These are phyloP conservation scores for Agapostemon virescens DNA, from an alignment of 2,888 invertebrate genomes.

Conservation along the genomic window DNA sequence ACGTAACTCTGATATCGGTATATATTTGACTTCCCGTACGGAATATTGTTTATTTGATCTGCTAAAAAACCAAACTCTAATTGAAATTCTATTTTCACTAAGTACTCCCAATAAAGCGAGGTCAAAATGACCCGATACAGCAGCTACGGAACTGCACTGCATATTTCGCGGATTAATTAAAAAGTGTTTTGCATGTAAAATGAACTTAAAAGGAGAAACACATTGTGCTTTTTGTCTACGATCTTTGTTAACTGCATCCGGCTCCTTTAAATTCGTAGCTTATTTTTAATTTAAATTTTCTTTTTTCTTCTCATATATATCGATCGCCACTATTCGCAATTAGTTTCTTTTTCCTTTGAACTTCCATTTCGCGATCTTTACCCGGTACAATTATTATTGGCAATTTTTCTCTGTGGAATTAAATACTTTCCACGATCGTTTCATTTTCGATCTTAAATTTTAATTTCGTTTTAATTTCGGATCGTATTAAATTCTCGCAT, in stretches of 20 bases:
- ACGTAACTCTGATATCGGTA: background rate
- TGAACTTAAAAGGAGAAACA: conserved; percentile 41
- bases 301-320: background rate
- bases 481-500: background rate
- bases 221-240: conserved; percentile 35
- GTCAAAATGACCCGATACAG: background rate
- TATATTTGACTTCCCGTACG: too few species aligned
- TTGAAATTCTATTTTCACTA: conserved; percentile 65
- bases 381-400: background rate
- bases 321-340: background rate
- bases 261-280: background rate
- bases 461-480: background rate
- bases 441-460: background rate
- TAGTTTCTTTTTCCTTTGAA: background rate
- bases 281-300: background rate
- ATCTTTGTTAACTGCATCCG: conserved; percentile 37
- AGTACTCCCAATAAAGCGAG: conserved; percentile 37
- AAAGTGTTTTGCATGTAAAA: conserved; percentile 65
- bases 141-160: conserved; percentile 31
- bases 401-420: background rate
- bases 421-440: background rate
- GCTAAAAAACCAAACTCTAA: conserved; percentile 55
- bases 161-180: conserved; percentile 65
- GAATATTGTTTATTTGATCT: background rate
- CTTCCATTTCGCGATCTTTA: background rate